These are phyloP conservation scores for Sympetrum striolatum DNA, from an alignment of 2,888 invertebrate species.

Conservation along the genomic window DNA sequence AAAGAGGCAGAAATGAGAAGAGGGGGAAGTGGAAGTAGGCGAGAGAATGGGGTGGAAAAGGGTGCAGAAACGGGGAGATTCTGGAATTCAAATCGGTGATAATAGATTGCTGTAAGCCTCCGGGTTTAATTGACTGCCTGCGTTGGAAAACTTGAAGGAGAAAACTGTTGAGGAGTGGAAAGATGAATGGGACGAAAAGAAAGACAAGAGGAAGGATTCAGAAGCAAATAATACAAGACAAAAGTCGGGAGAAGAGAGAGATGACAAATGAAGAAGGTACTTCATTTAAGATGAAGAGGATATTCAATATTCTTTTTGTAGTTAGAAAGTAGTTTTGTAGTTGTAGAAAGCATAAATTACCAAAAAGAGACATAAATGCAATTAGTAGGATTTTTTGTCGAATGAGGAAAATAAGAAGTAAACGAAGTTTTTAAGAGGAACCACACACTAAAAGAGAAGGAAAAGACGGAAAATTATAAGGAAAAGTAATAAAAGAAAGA, in stretches of 20 bases:
- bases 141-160: neutral
- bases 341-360: too few relatives aligned
- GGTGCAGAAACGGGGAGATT: neutral
- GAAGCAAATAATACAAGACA: too few relatives aligned
- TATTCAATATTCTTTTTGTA: too few relatives aligned
- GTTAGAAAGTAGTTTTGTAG: too few relatives aligned
- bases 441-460: too few relatives aligned
- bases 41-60: neutral
- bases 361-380: too few relatives aligned
- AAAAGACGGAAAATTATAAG: neutral
- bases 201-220: neutral
- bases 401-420: too few relatives aligned
- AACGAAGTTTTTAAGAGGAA: too few relatives aligned
- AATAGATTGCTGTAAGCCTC: neutral
- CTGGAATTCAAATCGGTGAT: neutral
- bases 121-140: neutral
- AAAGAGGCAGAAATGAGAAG: neutral
- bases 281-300: neutral
- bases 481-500: too few relatives aligned
- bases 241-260: neutral
- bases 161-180: neutral
- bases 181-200: neutral
- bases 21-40: neutral
- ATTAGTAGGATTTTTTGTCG: too few relatives aligned
- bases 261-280: neutral